Base-by-base conservation (phyloP, 2,888 invertebrate species). In the Philonicus albiceps region DNA sequence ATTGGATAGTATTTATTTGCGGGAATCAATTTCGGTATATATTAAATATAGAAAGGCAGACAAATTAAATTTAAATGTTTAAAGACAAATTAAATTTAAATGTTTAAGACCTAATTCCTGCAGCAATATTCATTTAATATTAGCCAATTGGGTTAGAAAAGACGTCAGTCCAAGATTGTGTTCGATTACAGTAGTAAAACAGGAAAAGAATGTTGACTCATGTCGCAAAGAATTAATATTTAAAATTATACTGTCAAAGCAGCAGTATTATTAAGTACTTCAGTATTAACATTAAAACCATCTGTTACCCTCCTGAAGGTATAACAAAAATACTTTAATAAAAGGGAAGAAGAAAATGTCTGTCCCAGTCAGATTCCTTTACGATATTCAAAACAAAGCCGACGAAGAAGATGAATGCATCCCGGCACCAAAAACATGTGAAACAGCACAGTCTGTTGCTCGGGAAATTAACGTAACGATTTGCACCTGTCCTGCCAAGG, bases 401-500 rank as follows among this genome's bases (percentile, higher is more conserved):
- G 27, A 27, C 27, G 27, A 64, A 31, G 31, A 74, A 74, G 19
- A 31, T 74, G 74, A 64, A 64, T 64, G 74, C 16, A 31, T 76
- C 22, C 40, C 37, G 13, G 76, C n/a, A 40, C 40, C 22, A 34
- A 76, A 76, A 13, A 40, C 76, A 76, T 76, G 76, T 22, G 27
- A 64, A 27, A 27, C 76, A 76, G 34, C 31, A 40, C 75, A 75
- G 76, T 22, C 76, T 76, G 76, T 76, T 76, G 76, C 76, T 7
- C 76, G 76, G 22, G 37, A 64, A 76, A 76, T 76, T 76, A 76
- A 76, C 22, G 37, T 76, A 76, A 76, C 76, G 40, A 76, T 34
- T 76, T 37, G 76, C 76, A 76, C 76, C 76, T 76, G 76, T 76
- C 76, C 13, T 76, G 13, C 74, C 74, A 34, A 16, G 76, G 22